Conservation (phyloP, 1,140 invertebrate genomes). For the Bilobella aurantiaca region DNA sequence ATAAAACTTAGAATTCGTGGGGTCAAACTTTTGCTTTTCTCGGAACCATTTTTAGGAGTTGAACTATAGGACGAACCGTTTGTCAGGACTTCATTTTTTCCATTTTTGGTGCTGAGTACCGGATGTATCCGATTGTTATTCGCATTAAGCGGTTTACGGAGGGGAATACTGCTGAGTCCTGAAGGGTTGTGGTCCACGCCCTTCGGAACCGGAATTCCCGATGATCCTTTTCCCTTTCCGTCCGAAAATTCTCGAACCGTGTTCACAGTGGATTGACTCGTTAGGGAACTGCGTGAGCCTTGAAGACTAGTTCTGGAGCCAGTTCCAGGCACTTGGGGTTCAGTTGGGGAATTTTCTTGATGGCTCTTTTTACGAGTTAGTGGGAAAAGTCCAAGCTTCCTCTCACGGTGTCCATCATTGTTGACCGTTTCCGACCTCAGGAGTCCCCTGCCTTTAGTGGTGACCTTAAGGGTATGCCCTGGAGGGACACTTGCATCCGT, state of each 20-base stretch:
- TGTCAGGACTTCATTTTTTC: slow-evolving; percentile 13
- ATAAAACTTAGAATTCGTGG: slow-evolving; percentile 48
- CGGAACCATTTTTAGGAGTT: background rate
- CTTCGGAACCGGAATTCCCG: slow-evolving; percentile 22
- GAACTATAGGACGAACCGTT: background rate
- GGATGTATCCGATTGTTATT: background rate
- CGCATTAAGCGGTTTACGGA: background rate
- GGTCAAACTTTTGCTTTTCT: slow-evolving; percentile 24
- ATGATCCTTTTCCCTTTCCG: slow-evolving; percentile 24
- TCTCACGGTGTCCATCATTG: too few relatives aligned
- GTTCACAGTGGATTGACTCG: slow-evolving; percentile 65
- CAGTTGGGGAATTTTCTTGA: background rate
- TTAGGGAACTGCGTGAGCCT: slow-evolving; percentile 68
- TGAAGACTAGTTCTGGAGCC: slow-evolving; percentile 61
- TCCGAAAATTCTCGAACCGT: slow-evolving; percentile 57
- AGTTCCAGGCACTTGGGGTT: slow-evolving; percentile 31
- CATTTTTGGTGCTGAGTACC: background rate
- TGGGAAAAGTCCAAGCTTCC: background rate
- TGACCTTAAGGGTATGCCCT: background rate
- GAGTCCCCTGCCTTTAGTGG: background rate
- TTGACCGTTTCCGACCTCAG: too few relatives aligned
- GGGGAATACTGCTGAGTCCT: slow-evolving; percentile 21
- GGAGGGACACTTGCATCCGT: slow-evolving; percentile 36
- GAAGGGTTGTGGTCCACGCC: slow-evolving; percentile 23
- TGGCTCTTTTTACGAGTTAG: slow-evolving; percentile 11